Conservation (phyloP, 2,888 invertebrate genomes). For the Emesis russula region DNA sequence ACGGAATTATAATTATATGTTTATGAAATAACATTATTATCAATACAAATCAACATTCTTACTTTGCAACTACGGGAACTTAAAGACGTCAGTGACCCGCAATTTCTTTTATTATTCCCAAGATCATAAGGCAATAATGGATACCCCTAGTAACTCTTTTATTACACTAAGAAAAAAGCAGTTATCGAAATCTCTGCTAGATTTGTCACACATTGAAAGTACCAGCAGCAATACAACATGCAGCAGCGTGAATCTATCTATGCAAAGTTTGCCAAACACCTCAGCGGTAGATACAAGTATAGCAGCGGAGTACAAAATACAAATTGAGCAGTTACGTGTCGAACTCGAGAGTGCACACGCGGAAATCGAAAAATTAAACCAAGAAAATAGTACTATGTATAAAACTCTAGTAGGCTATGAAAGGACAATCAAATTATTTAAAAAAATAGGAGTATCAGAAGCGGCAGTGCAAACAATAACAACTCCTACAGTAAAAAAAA, state of each 20-base stretch:
- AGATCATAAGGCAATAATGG: background rate
- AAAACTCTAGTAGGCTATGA: background rate
- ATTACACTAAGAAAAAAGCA: background rate
- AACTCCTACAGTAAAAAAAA: background rate
- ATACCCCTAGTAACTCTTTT: background rate
- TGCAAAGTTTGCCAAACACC: conserved; percentile 16
- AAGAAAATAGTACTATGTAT: background rate
- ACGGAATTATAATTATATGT: too few species aligned
- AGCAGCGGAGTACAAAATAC: background rate
- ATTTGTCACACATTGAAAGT: background rate
- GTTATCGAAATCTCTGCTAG: background rate
- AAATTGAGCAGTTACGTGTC: conserved; percentile 6
- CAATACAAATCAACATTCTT: too few species aligned
- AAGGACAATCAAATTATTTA: background rate
- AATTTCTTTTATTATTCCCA: too few species aligned
- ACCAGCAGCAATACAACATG: background rate
- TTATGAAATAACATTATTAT: too few species aligned
- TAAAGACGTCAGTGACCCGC: too few species aligned
- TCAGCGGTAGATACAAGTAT: background rate
- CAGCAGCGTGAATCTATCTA: background rate
- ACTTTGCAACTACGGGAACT: too few species aligned
- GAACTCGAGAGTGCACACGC: conserved; percentile 13
- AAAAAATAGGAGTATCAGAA: conserved; percentile 22
- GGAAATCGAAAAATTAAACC: conserved; percentile 11
- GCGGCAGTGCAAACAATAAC: background rate